Base-by-base conservation (phyloP, 2,888 invertebrate genomes). In the Mythimna impura region DNA sequence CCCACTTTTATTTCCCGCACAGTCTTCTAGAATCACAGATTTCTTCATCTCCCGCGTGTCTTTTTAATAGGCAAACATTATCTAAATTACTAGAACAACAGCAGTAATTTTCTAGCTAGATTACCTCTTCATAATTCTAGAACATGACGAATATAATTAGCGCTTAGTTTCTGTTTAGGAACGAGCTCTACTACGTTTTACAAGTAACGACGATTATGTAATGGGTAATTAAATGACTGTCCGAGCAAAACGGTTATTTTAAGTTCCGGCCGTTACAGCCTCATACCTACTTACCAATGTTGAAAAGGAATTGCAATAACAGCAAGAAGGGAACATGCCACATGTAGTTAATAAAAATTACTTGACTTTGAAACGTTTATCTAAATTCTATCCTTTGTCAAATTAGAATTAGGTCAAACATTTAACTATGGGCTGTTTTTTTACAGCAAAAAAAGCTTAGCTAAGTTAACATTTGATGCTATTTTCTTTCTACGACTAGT, bases 1-100 rank as follows among this genome's bases (percentile, higher is more conserved):
- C 73, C 52, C 47, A 63, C 62, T 52, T 77, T 64, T 57, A 60
- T 60, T 66, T 63, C 62, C 68, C 58, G 58, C 63, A 64, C 82
- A 80, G 76, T 82, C 76, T 82, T 79, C 74, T 76, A 80, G 40
- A 69, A 80, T 82, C 83, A 83, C 83, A 82, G 80, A 75, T 82
- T 68, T 64, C 47, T 67, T 70, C 67, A 62, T 50, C 71, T 63
- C 73, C 74, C 85, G 83, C 83, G 74, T 83, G 69, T 72, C 60
- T 47, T 82, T 76, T 58, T 67, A 79, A 43, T 65, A 76, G 68
- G 72, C 68, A 66, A 68, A 52, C 5, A 58, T 64, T 66, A 66
- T 73, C 36, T 69, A 47, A 68, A 67, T 64, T 68, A 71, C 68
- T 75, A 75, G 68, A 79, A 77, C 61, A 68, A 69, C 50, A 36